Conservation (phyloP, 1,140 invertebrate species). For the Acromyrmex echinatior region DNA sequence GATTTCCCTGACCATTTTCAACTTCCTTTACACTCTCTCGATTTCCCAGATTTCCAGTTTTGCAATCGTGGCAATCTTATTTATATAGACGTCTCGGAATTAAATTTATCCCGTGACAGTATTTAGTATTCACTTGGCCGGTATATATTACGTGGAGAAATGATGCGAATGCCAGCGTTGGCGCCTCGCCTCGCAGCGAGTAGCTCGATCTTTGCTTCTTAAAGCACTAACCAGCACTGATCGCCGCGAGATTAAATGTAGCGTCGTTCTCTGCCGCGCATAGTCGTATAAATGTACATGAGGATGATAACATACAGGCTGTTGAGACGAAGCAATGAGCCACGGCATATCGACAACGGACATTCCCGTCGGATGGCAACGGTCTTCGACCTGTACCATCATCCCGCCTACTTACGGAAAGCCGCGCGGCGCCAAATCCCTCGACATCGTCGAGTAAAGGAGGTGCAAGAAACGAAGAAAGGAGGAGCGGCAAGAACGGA, state of each 20-base stretch:
- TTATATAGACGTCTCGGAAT: background rate
- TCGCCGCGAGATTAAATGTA: constrained; percentile 38
- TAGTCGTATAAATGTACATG: constrained; percentile 39
- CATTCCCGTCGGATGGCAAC: constrained; percentile 53
- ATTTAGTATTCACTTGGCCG: background rate
- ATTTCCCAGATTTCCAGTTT: too few relatives aligned
- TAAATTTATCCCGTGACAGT: constrained; percentile 8
- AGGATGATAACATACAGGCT: constrained; percentile 23
- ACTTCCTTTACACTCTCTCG: too few relatives aligned
- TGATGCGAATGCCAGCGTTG: constrained; percentile 6
- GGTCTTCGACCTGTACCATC: constrained; percentile 66
- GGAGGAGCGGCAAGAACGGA: constrained; percentile 45
- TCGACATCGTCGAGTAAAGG: constrained; percentile 35
- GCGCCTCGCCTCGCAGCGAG: background rate
- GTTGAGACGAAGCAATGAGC: constrained; percentile 52
- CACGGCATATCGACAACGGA: constrained; percentile 56
- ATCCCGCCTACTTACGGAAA: constrained; percentile 65
- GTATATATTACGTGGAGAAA: background rate
- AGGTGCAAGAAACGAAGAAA: constrained; percentile 58
- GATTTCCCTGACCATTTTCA: too few relatives aligned
- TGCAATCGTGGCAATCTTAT: too few relatives aligned
- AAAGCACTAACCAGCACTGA: constrained; percentile 23
- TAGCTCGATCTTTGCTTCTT: constrained; percentile 12
- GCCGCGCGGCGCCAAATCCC: constrained; percentile 56
- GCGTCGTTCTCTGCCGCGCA: constrained; percentile 14